phyloP scores from a whole-genome alignment of 2,113 vertebrate genomes.

The Bubo bubo region DNA sequence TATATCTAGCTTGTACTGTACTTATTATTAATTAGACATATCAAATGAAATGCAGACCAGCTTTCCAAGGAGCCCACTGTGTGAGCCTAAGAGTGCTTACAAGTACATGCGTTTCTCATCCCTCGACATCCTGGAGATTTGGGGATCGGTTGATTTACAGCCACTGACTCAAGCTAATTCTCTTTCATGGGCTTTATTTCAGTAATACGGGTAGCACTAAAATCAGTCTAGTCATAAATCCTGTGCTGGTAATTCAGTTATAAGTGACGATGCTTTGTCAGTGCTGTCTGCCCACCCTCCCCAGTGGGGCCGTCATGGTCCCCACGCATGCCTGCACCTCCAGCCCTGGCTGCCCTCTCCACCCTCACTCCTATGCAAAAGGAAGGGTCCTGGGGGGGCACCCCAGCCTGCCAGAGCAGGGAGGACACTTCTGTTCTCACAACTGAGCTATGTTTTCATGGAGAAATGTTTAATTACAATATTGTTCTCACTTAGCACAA shows the following conservation, averaged over 20 bases:
- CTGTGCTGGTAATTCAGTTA: not conserved
- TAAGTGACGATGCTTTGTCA: not conserved
- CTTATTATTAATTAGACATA: conserved; percentile 1
- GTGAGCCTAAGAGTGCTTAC: not conserved
- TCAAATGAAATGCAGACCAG: not conserved
- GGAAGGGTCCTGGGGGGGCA: not conserved
- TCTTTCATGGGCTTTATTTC: conserved; percentile 19
- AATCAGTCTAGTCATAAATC: conserved; percentile 2
- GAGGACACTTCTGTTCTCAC: not conserved
- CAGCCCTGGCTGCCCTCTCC: not conserved
- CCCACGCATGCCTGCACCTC: rapidly evolving
- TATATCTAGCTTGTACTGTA: not conserved
- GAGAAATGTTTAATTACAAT: not conserved
- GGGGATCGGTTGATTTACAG: not conserved
- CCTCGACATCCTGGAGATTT: not conserved
- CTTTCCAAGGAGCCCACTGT: not conserved
- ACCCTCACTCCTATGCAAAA: rapidly evolving
- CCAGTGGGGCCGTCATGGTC: not conserved
- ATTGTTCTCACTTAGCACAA: not conserved
- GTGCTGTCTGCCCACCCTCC: not conserved
- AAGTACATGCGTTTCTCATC: not conserved
- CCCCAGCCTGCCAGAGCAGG: rapidly evolving
- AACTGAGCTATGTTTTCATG: not conserved
- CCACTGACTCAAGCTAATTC: not conserved
- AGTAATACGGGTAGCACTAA: not conserved